phyloP scores from a whole-genome alignment of 2,113 vertebrate species.

The Nesogale talazaci region DNA sequence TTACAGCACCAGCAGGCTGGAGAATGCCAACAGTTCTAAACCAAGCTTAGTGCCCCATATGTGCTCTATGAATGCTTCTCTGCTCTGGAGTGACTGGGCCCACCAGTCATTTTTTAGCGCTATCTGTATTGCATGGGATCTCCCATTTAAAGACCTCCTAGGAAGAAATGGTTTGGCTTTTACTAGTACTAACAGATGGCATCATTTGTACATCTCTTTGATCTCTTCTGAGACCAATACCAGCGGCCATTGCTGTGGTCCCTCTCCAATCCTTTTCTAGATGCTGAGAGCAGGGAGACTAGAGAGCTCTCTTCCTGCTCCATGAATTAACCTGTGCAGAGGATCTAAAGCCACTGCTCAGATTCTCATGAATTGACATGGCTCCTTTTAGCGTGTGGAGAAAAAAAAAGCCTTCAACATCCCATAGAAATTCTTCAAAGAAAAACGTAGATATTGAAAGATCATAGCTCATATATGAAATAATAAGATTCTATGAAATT shows the following conservation, averaged over 20 bases:
- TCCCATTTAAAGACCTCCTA: conserved; percentile 3
- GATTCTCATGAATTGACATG: too few relatives aligned
- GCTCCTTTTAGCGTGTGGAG: too few relatives aligned
- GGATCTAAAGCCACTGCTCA: too few relatives aligned
- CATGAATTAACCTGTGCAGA: too few relatives aligned
- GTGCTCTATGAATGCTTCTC: neutral
- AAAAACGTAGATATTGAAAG: conserved; percentile 6
- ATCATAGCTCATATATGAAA: neutral
- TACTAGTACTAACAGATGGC: neutral
- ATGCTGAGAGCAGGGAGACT: neutral
- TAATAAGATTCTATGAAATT: too few relatives aligned
- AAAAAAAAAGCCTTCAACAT: neutral
- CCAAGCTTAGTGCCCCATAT: neutral
- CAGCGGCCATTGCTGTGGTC: neutral
- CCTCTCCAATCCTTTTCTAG: neutral
- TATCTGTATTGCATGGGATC: neutral
- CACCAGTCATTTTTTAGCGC: too few relatives aligned
- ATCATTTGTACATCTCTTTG: neutral
- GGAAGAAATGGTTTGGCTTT: neutral
- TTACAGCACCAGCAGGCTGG: neutral
- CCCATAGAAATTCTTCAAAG: neutral
- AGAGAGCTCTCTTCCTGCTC: neutral
- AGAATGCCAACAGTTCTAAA: neutral
- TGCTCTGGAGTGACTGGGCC: neutral
- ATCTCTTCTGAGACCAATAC: neutral